Evolutionary conservation across 2,888 invertebrate genomes (phyloP), one percentile per base, ranked within the genome.

Genomic region (Ichneumoninae sp.): DNA sequence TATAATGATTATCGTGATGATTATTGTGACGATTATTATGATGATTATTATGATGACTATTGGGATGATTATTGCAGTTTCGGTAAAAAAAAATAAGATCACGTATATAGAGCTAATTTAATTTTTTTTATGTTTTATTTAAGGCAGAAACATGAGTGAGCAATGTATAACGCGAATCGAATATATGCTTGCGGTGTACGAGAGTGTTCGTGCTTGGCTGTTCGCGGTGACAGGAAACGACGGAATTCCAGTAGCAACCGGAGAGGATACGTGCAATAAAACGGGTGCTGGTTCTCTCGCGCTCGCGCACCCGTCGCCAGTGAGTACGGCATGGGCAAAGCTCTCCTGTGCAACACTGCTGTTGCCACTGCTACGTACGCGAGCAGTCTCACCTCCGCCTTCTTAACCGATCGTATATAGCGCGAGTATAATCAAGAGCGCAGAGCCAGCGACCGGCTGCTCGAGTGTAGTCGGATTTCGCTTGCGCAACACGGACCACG

Each of bases 191-290:
- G 65, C 26, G 52, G 76, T 63, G n/a, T 33, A 30, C 33, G 63
- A 63, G 30, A 63, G 26, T 75, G 65, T 63, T 50, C 65, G 65
- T 65, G 63, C 50, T 36, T 13, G 63, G 40, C 16, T 36, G 66
- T 16, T 13, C 22, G 36, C 52, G 80, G 73, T 80, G 84, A 80
- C 86, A 86, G 86, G 86, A 86, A 86, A 84, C 80, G 77, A 33
- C 82, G 74, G 81, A 83, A 86, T 84, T 85, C 85, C 83, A 83
- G 86, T 85, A 81, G 82, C 84, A 85, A 84, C 76, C 75, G 77
- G 81, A 85, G 85, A 86, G 86, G 86, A 86, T 86, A 86, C 83
- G 84, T 81, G 84, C 77, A 83, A 85, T 85, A 84, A 86, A 86
- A 85, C 80, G 83, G 80, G 82, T 82, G 84, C 79, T 76, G 78